phyloP scores from a whole-genome alignment of 2,113 vertebrate species.

The Plecotus auritus region DNA sequence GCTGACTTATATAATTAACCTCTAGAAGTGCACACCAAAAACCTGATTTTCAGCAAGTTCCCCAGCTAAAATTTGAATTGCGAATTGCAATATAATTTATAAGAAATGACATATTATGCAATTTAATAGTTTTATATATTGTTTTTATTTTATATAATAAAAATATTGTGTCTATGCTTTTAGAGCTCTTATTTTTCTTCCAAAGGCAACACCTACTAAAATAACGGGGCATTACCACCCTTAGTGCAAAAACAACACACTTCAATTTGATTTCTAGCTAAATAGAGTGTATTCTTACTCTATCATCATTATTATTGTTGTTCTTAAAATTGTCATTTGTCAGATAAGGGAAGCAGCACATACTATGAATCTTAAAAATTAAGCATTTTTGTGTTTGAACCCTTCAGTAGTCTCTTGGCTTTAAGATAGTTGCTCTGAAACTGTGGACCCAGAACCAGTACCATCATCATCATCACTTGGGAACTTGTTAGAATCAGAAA shows the following conservation, averaged over 20 bases:
- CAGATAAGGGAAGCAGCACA: background rate
- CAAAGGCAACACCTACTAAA: background rate
- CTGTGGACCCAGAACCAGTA: background rate
- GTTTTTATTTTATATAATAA: background rate
- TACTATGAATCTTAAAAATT: background rate
- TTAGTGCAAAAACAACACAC: background rate
- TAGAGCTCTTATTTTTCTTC: background rate
- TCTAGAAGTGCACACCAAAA: background rate
- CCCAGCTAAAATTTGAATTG: background rate
- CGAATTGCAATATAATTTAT: background rate
- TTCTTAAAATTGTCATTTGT: background rate
- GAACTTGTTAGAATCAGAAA: constrained; percentile 10
- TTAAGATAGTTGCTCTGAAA: background rate
- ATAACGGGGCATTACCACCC: background rate
- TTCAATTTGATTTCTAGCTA: background rate
- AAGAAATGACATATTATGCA: background rate
- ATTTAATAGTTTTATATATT: background rate
- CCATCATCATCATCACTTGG: background rate
- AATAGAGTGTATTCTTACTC: background rate
- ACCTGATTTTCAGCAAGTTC: background rate
- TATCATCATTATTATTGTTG: background rate
- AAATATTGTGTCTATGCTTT: background rate
- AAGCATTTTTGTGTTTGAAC: background rate
- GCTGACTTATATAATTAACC: background rate
- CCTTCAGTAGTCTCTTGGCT: background rate